Evolutionary conservation across 2,888 invertebrate species (phyloP).

Genomic region (Noctua comes): DNA sequence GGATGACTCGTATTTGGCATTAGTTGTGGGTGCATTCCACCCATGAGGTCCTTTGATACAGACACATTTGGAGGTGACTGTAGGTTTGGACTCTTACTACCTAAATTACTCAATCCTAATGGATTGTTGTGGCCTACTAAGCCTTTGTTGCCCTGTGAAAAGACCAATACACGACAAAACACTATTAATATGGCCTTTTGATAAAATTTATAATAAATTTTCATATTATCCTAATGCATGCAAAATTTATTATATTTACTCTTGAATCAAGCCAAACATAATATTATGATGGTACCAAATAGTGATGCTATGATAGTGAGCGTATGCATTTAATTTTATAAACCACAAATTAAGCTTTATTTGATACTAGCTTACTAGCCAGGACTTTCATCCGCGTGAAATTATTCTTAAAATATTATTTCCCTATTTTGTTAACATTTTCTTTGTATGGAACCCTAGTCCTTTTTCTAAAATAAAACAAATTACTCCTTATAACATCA

Average conservation of each 20-base stretch:
- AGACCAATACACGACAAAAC: constrained; percentile 85
- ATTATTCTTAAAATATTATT: no score
- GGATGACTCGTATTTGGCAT: constrained; percentile 94
- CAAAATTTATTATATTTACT: constrained; percentile 8
- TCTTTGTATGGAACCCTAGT: no score
- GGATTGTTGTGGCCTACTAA: constrained; percentile 93
- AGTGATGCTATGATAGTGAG: no score
- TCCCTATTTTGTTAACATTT: no score
- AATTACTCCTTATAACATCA: no score
- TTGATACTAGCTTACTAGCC: neutral
- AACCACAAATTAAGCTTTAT: neutral
- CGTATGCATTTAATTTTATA: neutral
- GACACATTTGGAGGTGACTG: constrained; percentile 96
- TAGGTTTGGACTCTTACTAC: constrained; percentile 95
- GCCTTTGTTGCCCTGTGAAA: constrained; percentile 92
- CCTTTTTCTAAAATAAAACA: no score
- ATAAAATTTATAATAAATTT: constrained; percentile 55
- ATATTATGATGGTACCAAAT: neutral
- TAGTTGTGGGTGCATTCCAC: constrained; percentile 92
- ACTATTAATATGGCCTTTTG: constrained; percentile 75
- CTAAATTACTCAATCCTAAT: constrained; percentile 93
- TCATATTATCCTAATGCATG: neutral
- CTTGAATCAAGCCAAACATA: neutral
- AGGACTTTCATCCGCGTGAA: no score
- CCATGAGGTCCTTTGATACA: constrained; percentile 95